phyloP scores from a whole-genome alignment of 23 tunicate species.

The Ascidia mentula region DNA sequence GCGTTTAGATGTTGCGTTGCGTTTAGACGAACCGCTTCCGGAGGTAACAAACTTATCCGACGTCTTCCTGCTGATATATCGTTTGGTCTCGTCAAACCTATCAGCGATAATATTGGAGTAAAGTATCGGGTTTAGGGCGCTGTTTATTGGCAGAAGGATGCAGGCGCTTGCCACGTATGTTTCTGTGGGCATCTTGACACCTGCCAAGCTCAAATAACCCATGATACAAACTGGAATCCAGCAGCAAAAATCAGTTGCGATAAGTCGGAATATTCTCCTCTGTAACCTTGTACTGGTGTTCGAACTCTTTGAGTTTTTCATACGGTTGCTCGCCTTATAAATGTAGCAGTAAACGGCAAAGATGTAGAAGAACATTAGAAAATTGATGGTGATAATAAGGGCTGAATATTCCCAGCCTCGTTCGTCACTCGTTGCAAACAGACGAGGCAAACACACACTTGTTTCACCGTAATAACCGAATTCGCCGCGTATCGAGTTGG shows the following conservation, averaged over 20 bases:
- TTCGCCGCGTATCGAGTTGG: neutral
- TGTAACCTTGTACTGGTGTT: neutral
- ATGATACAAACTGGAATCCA: constrained; percentile 23
- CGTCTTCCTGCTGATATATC: neutral
- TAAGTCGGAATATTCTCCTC: neutral
- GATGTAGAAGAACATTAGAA: constrained; percentile 11
- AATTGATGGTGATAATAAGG: constrained; percentile 8
- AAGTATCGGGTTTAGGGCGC: constrained; percentile 13
- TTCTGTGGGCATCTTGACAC: neutral
- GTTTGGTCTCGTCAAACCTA: neutral
- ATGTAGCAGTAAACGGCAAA: constrained; percentile 1
- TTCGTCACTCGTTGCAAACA: neutral
- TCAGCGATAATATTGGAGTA: constrained; percentile 8
- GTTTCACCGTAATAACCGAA: constrained; percentile 30
- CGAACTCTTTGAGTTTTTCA: neutral
- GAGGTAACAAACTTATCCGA: too few relatives aligned
- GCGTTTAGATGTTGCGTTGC: too few relatives aligned
- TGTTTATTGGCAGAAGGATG: constrained; percentile 19
- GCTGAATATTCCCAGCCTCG: constrained; percentile 2
- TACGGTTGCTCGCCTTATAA: neutral
- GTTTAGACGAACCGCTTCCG: too few relatives aligned
- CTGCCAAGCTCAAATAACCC: neutral
- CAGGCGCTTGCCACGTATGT: constrained; percentile 18
- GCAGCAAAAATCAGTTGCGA: constrained; percentile 14
- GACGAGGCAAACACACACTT: constrained; percentile 24